Percentiles rank a stretch among this genome's conserved stretches.
These are phyloP conservation scores for Antheraea assamensis DNA, from an alignment of 2,888 invertebrate species.

Conservation along the genomic window DNA sequence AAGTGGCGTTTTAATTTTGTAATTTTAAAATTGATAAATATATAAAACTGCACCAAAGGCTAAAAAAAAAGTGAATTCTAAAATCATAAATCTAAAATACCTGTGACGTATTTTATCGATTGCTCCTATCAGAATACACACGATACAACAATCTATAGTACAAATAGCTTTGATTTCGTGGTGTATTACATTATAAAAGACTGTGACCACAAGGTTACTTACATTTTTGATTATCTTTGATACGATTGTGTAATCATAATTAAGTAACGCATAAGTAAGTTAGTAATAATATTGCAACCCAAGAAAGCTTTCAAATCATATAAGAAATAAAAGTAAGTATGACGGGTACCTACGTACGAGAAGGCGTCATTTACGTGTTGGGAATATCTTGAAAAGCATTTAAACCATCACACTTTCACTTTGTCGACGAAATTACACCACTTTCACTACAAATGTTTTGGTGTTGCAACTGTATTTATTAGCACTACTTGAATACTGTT, in stretches of 20 bases:
- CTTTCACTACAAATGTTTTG: conserved; percentile 4
- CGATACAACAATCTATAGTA: not conserved
- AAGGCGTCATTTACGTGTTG: conserved; percentile 4
- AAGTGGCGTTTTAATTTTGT: too few species aligned
- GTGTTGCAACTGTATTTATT: conserved; percentile 3
- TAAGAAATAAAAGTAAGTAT: not conserved
- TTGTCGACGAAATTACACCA: conserved; percentile 5
- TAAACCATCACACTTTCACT: conserved; percentile 7
- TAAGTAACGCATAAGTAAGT: not conserved
- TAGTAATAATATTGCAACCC: not conserved
- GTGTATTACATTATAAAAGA: not conserved
- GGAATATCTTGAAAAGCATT: conserved; percentile 1
- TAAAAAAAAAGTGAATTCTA: too few species aligned
- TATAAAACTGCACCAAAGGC: too few species aligned
- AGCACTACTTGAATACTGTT: not conserved
- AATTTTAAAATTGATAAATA: too few species aligned
- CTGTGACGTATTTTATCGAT: not conserved
- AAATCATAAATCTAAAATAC: too few species aligned
- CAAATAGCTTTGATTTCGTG: not conserved
- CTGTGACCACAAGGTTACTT: not conserved
- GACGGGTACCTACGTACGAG: not conserved
- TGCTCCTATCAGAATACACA: not conserved
- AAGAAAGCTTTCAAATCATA: not conserved
- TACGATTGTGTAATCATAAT: not conserved
- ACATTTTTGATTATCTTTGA: not conserved